These are phyloP conservation scores for Sebastes minor DNA, from an alignment of 2,797 vertebrate genomes.

Conservation along the genomic window DNA sequence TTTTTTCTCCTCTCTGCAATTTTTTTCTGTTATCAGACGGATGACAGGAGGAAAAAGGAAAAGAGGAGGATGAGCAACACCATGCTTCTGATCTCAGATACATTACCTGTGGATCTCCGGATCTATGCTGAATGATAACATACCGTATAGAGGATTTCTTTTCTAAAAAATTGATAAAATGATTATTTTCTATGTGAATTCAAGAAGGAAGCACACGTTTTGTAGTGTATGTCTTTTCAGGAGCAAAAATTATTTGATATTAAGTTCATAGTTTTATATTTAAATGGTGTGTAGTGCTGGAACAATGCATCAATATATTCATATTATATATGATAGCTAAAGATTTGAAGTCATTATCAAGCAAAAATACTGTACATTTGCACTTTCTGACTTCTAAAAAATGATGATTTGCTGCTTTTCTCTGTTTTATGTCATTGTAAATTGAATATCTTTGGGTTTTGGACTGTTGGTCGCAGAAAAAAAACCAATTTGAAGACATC, in stretches of 20 bases:
- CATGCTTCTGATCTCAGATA: constrained; percentile 13
- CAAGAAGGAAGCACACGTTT: background rate
- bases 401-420: background rate
- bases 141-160: background rate
- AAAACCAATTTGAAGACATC: background rate
- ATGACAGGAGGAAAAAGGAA: constrained; percentile 30
- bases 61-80: constrained; percentile 29
- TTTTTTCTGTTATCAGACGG: constrained; percentile 38
- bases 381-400: background rate
- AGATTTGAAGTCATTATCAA: background rate
- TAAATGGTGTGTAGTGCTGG: background rate
- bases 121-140: background rate
- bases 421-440: background rate
- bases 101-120: constrained; percentile 19
- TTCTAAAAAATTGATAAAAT: background rate
- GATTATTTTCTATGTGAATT: background rate
- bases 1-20: constrained; percentile 11
- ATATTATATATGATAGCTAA: background rate
- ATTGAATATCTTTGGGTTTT: background rate
- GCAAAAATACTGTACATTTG: background rate
- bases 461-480: background rate
- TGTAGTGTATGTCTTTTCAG: background rate
- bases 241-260: background rate
- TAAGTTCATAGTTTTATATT: background rate
- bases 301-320: background rate